Conservation (phyloP, 2,888 invertebrate species). For the Tiliacea citrago region DNA sequence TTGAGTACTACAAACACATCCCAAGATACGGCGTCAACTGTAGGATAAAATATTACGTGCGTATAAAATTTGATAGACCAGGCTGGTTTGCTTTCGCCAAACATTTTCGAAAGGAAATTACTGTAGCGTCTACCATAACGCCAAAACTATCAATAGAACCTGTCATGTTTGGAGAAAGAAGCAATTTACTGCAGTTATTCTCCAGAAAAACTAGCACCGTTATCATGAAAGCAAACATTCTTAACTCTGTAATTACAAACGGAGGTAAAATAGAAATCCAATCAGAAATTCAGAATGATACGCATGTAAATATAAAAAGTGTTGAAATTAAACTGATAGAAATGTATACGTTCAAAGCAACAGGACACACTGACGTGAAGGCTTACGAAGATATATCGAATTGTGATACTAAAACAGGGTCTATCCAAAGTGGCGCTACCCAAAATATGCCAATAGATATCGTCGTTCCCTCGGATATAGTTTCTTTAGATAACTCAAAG, state of each 20-base stretch:
- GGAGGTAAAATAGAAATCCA: slow-evolving; percentile 67
- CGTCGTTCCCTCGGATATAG: slow-evolving; percentile 39
- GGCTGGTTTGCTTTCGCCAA: slow-evolving; percentile 69
- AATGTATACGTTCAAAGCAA: slow-evolving; percentile 61
- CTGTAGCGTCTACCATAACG: slow-evolving; percentile 66
- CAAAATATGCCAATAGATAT: slow-evolving; percentile 62
- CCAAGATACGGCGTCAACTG: slow-evolving; percentile 57
- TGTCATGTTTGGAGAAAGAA: slow-evolving; percentile 66
- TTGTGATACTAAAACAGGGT: slow-evolving; percentile 65
- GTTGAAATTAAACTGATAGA: slow-evolving; percentile 69
- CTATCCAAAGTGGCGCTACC: slow-evolving; percentile 58
- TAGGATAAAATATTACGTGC: slow-evolving; percentile 70
- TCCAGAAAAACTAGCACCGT: slow-evolving; percentile 65
- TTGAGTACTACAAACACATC: slow-evolving; percentile 51
- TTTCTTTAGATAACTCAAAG: slow-evolving; percentile 68
- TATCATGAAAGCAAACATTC: slow-evolving; percentile 67
- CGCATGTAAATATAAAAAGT: slow-evolving; percentile 65
- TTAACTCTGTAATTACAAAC: slow-evolving; percentile 64
- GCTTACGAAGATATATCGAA: slow-evolving; percentile 52
- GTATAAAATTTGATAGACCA: slow-evolving; percentile 71
- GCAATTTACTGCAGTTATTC: slow-evolving; percentile 69
- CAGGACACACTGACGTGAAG: slow-evolving; percentile 47
- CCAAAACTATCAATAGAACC: slow-evolving; percentile 66
- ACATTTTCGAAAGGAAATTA: slow-evolving; percentile 70
- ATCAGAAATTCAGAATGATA: slow-evolving; percentile 71